Evolutionary conservation across 2,797 vertebrate genomes (phyloP).

Genomic region (Fistularia tabacaria): DNA sequence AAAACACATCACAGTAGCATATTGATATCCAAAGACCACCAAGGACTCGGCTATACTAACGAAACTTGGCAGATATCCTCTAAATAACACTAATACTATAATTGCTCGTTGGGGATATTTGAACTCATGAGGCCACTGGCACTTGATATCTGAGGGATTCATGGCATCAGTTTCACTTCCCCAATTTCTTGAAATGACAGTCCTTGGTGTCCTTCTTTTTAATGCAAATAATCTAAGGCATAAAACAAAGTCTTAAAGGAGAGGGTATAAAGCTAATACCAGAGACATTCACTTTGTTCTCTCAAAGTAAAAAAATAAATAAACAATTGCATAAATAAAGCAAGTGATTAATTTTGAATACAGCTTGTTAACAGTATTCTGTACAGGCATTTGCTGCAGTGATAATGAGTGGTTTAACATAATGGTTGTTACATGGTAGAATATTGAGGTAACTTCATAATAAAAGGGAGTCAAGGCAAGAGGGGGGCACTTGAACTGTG

Average conservation of each 20-base stretch:
- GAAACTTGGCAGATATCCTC: slow-evolving; percentile 22
- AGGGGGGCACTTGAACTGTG: slow-evolving; percentile 7
- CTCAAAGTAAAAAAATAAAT: slow-evolving; percentile 46
- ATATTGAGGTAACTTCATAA: slow-evolving; percentile 58
- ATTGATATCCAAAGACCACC: slow-evolving; percentile 48
- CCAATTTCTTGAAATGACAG: slow-evolving; percentile 16
- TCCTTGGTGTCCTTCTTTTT: slow-evolving; percentile 62
- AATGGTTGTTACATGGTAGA: slow-evolving; percentile 36
- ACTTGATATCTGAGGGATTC: slow-evolving; percentile 53
- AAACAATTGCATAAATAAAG: slow-evolving; percentile 72
- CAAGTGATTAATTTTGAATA: slow-evolving; percentile 32
- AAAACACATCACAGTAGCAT: slow-evolving; percentile 60
- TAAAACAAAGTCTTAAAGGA: slow-evolving; percentile 47
- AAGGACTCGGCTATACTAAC: slow-evolving; percentile 39
- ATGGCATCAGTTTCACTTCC: slow-evolving; percentile 21
- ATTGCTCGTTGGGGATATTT: slow-evolving; percentile 7
- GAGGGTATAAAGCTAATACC: slow-evolving; percentile 66
- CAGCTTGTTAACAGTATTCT: slow-evolving; percentile 22
- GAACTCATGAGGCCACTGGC: slow-evolving; percentile 51
- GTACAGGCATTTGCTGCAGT: slow-evolving; percentile 35
- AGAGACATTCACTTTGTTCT: slow-evolving; percentile 68
- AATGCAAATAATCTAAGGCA: slow-evolving; percentile 51
- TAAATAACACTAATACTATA: slow-evolving; percentile 28
- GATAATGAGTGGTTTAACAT: slow-evolving; percentile 39
- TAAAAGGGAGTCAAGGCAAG: slow-evolving; percentile 20